Evolutionary conservation across 2,113 vertebrate species (phyloP).

Genomic region (Lepus timidus): DNA sequence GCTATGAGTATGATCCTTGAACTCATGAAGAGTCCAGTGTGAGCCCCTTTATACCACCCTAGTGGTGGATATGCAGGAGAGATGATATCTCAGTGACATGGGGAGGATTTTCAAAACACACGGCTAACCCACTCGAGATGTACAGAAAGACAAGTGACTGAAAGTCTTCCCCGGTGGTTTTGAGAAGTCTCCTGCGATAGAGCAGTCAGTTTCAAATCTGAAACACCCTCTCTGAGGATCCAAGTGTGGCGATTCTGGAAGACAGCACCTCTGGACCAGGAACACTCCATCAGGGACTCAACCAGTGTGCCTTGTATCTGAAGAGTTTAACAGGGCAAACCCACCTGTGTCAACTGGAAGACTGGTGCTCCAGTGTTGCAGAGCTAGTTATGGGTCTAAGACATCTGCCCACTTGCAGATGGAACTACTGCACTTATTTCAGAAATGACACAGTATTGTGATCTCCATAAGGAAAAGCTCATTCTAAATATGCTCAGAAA

Average conservation of each 20-base stretch:
- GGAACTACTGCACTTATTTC: conserved; percentile 8
- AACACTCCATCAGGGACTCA: neutral
- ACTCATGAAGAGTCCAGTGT: neutral
- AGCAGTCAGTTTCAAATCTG: neutral
- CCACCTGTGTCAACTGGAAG: neutral
- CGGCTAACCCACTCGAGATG: neutral
- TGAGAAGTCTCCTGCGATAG: neutral
- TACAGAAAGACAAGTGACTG: neutral
- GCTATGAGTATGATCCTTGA: neutral
- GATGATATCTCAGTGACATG: neutral
- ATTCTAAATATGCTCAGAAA: neutral
- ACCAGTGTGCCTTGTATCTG: neutral
- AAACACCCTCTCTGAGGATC: neutral
- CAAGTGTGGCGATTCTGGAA: neutral
- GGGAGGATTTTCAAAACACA: neutral
- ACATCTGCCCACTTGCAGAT: neutral
- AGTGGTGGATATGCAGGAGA: neutral
- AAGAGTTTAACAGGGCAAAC: neutral
- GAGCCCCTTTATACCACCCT: neutral
- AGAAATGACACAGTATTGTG: neutral
- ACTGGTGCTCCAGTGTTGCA: neutral
- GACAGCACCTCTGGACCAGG: neutral
- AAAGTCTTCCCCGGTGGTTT: neutral
- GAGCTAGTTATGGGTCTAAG: neutral
- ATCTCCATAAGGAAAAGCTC: neutral